Evolutionary conservation across 2,888 invertebrate genomes (phyloP).

Genomic region (Parthenolecanium corni): DNA sequence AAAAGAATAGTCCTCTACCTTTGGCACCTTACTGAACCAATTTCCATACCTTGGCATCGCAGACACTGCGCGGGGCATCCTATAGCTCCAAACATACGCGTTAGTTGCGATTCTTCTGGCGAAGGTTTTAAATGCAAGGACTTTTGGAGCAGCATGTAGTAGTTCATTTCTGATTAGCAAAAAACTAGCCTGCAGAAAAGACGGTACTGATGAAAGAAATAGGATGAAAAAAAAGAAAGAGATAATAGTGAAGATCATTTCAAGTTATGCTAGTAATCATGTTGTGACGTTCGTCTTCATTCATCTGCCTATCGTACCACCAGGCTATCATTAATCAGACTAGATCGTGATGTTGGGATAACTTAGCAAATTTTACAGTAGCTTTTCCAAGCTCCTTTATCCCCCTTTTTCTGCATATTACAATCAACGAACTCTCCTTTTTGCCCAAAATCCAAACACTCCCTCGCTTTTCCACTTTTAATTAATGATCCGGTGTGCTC

Average conservation of each 20-base stretch:
- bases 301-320: constrained; percentile 13
- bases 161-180: neutral
- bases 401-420: neutral
- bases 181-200: neutral
- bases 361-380: constrained; percentile 9
- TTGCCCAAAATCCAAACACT: constrained; percentile 10
- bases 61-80: no score
- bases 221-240: neutral
- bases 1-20: no score
- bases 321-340: constrained; percentile 27
- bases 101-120: no score
- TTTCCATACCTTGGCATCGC: no score
- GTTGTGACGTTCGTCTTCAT: constrained; percentile 26
- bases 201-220: neutral
- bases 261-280: constrained; percentile 31
- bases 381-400: neutral
- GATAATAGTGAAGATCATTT: constrained; percentile 18
- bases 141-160: no score
- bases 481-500: constrained; percentile 28
- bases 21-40: no score
- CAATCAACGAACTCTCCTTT: neutral
- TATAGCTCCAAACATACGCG: no score
- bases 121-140: no score
- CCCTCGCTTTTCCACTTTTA: constrained; percentile 9
- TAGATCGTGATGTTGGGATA: constrained; percentile 20